phyloP scores from a whole-genome alignment of 2,113 vertebrate genomes.

The Eupsittula cactorum region DNA sequence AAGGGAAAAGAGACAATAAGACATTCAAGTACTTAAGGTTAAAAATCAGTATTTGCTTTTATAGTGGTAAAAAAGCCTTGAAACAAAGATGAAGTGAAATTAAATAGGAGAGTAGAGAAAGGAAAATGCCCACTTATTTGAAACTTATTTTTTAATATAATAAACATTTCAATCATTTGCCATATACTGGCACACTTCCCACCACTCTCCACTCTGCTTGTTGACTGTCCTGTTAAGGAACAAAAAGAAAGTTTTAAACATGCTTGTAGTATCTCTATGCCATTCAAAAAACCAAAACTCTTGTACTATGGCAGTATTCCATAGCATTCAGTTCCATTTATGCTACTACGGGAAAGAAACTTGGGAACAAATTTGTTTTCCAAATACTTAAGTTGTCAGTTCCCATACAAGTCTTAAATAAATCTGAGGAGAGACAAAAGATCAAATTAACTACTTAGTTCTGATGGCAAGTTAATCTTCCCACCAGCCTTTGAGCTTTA shows the following conservation, averaged over 20 bases:
- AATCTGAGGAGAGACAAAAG: not conserved
- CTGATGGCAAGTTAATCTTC: not conserved
- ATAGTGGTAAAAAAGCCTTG: not conserved
- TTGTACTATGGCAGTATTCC: not conserved
- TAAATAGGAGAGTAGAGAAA: not conserved
- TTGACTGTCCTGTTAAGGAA: not conserved
- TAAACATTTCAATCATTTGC: not conserved
- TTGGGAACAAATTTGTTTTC: not conserved
- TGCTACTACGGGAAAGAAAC: not conserved
- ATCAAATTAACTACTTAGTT: not conserved
- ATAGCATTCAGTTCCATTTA: not conserved
- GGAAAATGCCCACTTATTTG: not conserved
- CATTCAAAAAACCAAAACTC: not conserved
- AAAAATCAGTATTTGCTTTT: not conserved
- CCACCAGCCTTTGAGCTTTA: not conserved
- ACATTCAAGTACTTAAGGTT: not conserved
- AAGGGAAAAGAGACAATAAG: slow-evolving; percentile 48
- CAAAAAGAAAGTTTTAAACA: not conserved
- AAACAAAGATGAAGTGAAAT: not conserved
- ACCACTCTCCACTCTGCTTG: not conserved
- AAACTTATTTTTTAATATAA: not conserved
- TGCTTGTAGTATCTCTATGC: not conserved
- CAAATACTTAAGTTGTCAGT: not conserved
- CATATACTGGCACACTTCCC: not conserved
- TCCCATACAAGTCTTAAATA: not conserved